phyloP scores from a whole-genome alignment of 2,888 invertebrate species.

The Ophion ellenae region DNA sequence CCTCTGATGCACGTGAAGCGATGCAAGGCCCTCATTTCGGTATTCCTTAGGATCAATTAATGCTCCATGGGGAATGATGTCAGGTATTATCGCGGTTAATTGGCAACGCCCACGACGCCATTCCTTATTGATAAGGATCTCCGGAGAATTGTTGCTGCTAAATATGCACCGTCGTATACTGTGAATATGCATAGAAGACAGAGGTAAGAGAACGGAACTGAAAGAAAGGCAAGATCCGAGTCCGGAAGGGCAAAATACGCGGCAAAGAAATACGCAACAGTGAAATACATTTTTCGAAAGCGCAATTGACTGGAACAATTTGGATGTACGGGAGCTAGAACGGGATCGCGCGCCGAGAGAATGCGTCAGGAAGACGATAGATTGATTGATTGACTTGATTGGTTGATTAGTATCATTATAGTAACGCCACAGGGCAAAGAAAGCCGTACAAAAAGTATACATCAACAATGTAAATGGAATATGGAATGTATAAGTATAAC shows the following conservation, averaged over 20 bases:
- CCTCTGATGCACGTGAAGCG: too few species aligned
- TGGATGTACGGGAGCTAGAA: conserved; percentile 41
- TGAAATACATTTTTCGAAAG: conserved; percentile 43
- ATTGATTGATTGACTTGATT: not conserved
- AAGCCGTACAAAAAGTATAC: not conserved
- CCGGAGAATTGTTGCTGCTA: not conserved
- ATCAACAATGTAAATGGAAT: not conserved
- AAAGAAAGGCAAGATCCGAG: conserved; percentile 27
- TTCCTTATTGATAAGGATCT: conserved; percentile 42
- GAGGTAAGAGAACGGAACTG: conserved; percentile 9
- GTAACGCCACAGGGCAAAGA: not conserved
- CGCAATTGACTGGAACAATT: conserved; percentile 60
- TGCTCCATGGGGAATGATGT: too few species aligned
- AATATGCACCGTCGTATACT: too few species aligned
- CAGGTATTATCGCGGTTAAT: conserved; percentile 46
- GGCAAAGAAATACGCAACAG: not conserved
- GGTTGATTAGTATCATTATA: not conserved
- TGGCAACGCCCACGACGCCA: conserved; percentile 42
- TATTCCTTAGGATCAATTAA: too few species aligned
- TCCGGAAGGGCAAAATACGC: not conserved
- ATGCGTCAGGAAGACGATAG: conserved; percentile 17
- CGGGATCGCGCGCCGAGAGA: conserved; percentile 20
- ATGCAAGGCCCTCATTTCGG: too few species aligned
- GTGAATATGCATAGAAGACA: too few species aligned
- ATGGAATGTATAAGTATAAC: not conserved